Conservation (phyloP, 2,113 vertebrate species). For the Zosterops pallidus region DNA sequence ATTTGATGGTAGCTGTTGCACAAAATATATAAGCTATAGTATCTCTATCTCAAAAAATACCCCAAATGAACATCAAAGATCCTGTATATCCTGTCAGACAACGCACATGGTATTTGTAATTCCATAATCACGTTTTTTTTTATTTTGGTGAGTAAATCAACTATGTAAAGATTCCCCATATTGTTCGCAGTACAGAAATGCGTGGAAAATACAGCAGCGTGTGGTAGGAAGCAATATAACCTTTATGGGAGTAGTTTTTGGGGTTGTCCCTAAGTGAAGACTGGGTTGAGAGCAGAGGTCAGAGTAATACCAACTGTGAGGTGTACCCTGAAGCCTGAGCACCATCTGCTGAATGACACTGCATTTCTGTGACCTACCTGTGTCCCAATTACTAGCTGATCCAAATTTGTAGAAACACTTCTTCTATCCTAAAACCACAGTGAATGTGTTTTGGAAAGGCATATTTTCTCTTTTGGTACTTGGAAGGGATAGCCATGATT, state of each 20-base stretch:
- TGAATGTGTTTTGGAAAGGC: background rate
- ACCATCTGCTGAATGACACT: background rate
- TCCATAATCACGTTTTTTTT: background rate
- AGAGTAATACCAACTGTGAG: background rate
- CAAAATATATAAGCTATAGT: background rate
- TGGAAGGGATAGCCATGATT: background rate
- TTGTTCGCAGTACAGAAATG: background rate
- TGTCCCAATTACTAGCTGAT: background rate
- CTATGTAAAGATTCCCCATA: background rate
- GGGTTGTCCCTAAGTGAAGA: background rate
- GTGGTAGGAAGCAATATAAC: background rate
- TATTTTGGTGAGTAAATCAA: background rate
- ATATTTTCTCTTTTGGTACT: background rate
- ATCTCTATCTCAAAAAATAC: background rate
- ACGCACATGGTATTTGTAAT: background rate
- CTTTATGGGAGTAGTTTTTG: background rate
- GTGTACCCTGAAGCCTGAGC: background rate
- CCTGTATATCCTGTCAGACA: background rate
- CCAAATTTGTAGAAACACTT: background rate
- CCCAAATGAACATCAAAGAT: background rate
- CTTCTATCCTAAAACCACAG: background rate
- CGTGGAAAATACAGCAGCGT: background rate
- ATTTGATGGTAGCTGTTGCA: background rate
- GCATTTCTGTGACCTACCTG: background rate
- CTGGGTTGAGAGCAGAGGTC: background rate